These are phyloP conservation scores for Heliconius ethilla DNA, from an alignment of 2,888 invertebrate genomes.

Conservation along the genomic window DNA sequence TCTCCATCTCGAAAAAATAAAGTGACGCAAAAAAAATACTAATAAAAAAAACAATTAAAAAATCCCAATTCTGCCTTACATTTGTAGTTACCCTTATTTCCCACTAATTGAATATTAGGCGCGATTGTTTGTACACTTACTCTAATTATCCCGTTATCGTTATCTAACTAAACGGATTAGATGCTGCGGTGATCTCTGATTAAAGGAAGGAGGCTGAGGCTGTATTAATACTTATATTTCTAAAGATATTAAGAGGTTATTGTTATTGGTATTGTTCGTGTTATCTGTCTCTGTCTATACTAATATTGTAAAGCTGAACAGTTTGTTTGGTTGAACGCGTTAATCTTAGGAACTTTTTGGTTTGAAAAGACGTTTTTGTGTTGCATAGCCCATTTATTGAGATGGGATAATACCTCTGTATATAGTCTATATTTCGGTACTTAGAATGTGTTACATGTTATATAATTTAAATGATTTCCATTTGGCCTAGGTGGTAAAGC, in stretches of 20 bases:
- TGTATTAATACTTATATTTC: background rate
- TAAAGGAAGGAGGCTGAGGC: conserved; percentile 28
- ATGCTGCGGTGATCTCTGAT: conserved; percentile 37
- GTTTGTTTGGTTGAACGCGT: too few relatives aligned
- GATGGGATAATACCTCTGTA: too few relatives aligned
- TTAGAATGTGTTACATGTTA: too few relatives aligned
- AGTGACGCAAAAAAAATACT: background rate
- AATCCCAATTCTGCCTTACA: background rate
- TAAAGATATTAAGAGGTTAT: background rate
- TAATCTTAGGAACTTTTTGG: too few relatives aligned
- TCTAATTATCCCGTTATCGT: conserved; percentile 42
- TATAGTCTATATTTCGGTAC: too few relatives aligned
- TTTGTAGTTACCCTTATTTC: conserved; percentile 21
- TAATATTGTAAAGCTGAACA: background rate
- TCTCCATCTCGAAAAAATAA: background rate
- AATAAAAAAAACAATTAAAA: background rate
- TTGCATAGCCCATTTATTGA: too few relatives aligned
- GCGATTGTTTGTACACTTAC: conserved; percentile 39
- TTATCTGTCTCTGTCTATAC: background rate
- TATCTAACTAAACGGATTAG: conserved; percentile 40
- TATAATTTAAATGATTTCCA: too few relatives aligned
- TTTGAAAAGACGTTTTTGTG: too few relatives aligned
- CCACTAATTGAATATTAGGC: conserved; percentile 41
- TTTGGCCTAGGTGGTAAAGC: too few relatives aligned
- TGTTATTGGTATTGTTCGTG: background rate